Base-by-base conservation (phyloP, 2,888 invertebrate genomes). In the Drosophila quinaria region DNA sequence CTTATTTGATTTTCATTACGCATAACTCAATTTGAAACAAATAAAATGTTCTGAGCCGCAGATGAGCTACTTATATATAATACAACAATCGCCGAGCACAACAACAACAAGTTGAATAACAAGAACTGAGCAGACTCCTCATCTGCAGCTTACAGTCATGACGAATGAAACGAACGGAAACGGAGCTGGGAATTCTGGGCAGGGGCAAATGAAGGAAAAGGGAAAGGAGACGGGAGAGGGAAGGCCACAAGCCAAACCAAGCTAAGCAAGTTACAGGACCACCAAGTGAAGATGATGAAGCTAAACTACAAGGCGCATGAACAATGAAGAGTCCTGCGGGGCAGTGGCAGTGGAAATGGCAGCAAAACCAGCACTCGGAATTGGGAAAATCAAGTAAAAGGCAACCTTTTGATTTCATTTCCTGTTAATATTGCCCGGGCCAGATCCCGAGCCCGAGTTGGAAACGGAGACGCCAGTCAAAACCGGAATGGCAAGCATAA, bases 1-100 rank as follows among this genome's bases (percentile, higher is more conserved):
- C 89, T 89, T 90, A 89, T 90, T 90, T 89, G 87, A 90, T 90
- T 90, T 90, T 90, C 89, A 90, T 91, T 90, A 89, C 82, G 83
- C 84, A 82, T 89, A 90, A 91, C 90, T 90, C 89, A 89, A 91
- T 90, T 90, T 87, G 83, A 89, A 82, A 82, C 90, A 81, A 87
- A 87, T 80, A 90, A 87, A 87, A 84, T 78, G 77, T 71, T 78
- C 81, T 82, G 85, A 79, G 85, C 85, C 86, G 79, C 80, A 80
- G 81, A 83, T 81, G 87, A 87, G 86, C 86, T 87, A 77, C 86
- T 86, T 85, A 29, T 29, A 29, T 29, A 29, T 8, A 29, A 29
- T 78, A 80, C 70, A 76, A 74, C 87, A 81, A 81, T 73, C 69
- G 54, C 42, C 60, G 25, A 63, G 39, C 69, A 59, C 60, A 72